A percentile compares a stretch with the other conserved stretches of the same genome.
These are phyloP conservation scores for Boloria selene DNA, from an alignment of 2,888 invertebrate species.

Conservation along the genomic window DNA sequence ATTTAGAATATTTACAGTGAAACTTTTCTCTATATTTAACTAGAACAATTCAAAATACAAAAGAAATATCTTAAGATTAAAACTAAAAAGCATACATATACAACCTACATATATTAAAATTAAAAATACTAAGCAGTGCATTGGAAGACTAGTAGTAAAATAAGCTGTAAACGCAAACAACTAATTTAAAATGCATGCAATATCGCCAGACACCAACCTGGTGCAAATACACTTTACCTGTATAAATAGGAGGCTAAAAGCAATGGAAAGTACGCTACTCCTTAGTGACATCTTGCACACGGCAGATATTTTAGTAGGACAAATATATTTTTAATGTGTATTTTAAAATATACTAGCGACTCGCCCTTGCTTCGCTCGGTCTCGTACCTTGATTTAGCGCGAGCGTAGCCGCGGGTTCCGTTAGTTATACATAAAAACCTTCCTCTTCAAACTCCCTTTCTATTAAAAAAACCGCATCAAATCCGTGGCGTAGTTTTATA, in stretches of 20 bases:
- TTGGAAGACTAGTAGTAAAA: too few species aligned
- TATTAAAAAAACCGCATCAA: too few species aligned
- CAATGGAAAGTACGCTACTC: not conserved
- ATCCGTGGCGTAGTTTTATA: too few species aligned
- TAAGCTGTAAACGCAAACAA: not conserved
- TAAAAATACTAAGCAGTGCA: too few species aligned
- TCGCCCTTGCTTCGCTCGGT: too few species aligned
- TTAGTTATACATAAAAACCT: too few species aligned
- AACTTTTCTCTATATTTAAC: not conserved
- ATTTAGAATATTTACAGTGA: not conserved
- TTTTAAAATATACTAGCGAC: not conserved
- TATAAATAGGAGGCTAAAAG: constrained; percentile 16
- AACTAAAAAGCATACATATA: not conserved
- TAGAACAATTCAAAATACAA: too few species aligned
- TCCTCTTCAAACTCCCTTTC: not conserved
- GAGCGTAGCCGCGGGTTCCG: too few species aligned
- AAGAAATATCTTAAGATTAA: too few species aligned
- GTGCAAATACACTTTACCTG: constrained; percentile 12
- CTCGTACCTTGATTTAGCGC: too few species aligned
- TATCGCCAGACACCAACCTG: not conserved
- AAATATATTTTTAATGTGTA: not conserved
- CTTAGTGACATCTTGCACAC: not conserved
- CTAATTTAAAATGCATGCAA: constrained; percentile 3
- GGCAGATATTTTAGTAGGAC: not conserved
- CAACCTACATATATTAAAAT: not conserved